phyloP scores from a whole-genome alignment of 2,797 vertebrate genomes.

The Anguilla marmorata region DNA sequence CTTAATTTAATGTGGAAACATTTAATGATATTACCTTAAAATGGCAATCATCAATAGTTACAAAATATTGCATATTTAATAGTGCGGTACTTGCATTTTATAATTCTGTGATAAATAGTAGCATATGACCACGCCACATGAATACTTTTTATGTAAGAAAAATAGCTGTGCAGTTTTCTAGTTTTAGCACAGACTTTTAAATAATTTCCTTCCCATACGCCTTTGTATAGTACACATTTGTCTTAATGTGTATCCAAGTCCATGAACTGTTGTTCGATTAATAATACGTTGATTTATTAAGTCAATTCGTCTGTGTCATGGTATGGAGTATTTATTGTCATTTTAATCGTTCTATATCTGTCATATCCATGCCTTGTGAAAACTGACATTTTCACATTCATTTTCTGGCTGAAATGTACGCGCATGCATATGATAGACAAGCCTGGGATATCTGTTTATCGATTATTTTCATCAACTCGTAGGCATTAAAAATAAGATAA shows the following conservation, averaged over 20 bases:
- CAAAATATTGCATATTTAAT: not conserved
- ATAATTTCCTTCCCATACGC: not conserved
- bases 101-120: not conserved
- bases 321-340: not conserved
- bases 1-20: not conserved
- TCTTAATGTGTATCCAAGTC: not conserved
- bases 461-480: not conserved
- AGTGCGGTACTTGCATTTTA: not conserved
- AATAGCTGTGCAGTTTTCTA: slow-evolving; percentile 1
- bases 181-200: not conserved
- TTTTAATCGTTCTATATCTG: not conserved
- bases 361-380: not conserved
- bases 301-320: not conserved
- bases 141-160: not conserved
- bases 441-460: not conserved
- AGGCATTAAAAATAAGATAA: too few relatives aligned
- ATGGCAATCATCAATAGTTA: not conserved
- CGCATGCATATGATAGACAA: not conserved
- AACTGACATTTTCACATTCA: not conserved
- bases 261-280: not conserved
- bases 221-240: not conserved
- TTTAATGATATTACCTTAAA: not conserved
- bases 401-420: not conserved
- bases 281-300: not conserved
- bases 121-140: not conserved